These are phyloP conservation scores for Drosophila cyrtoloma DNA, from an alignment of 2,888 invertebrate genomes.

Conservation along the genomic window DNA sequence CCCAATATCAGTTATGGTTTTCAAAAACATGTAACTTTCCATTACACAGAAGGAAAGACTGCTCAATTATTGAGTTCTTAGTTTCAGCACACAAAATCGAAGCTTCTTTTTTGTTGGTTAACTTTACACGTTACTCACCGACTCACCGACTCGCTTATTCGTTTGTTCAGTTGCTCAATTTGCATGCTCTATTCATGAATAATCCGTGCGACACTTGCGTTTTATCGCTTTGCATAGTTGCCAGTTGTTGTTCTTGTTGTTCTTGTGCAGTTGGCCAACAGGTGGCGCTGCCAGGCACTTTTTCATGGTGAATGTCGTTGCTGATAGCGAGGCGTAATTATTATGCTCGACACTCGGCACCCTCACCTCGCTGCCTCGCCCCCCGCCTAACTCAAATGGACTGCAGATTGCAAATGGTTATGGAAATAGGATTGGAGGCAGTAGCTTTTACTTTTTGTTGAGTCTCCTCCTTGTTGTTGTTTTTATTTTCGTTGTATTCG, in stretches of 20 bases:
- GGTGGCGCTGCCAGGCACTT: slow-evolving; percentile 70
- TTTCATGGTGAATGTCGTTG: slow-evolving; percentile 70
- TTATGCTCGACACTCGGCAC: slow-evolving; percentile 62
- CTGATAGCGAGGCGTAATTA: slow-evolving; percentile 77
- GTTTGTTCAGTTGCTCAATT: slow-evolving; percentile 46
- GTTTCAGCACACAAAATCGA: neutral
- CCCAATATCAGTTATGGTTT: neutral
- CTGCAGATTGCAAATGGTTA: slow-evolving; percentile 14
- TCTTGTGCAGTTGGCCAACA: slow-evolving; percentile 47
- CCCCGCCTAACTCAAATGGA: neutral
- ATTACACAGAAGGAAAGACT: neutral
- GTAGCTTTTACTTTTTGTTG: slow-evolving; percentile 1
- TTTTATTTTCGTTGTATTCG: neutral
- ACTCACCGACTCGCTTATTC: neutral
- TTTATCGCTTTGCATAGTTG: slow-evolving; percentile 76
- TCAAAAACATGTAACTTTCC: neutral
- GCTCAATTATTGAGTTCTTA: neutral
- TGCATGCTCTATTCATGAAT: slow-evolving; percentile 74
- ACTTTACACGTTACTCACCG: slow-evolving; percentile 22
- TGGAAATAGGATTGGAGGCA: slow-evolving; percentile 13
- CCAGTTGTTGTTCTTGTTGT: slow-evolving; percentile 14
- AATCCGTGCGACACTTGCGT: slow-evolving; percentile 76
- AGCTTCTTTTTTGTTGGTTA: neutral
- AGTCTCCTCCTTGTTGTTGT: neutral
- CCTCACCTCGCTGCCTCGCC: neutral